phyloP scores from a whole-genome alignment of 2,888 invertebrate species.

The Tanypteryx hageni region DNA sequence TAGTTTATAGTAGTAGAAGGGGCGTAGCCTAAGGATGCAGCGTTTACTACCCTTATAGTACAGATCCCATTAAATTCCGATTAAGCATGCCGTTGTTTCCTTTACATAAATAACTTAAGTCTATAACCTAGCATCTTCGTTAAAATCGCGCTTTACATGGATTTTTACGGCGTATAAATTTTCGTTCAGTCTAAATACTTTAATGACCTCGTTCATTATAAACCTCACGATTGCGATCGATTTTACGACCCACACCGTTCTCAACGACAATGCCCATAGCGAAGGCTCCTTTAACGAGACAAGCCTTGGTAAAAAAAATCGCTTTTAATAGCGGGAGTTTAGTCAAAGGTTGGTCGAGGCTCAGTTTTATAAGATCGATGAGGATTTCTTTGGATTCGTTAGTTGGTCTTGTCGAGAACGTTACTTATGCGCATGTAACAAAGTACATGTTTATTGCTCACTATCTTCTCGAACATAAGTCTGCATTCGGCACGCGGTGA shows the following conservation, averaged over 20 bases:
- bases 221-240: not conserved
- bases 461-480: too few species aligned
- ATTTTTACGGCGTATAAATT: not conserved
- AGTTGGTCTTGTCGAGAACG: not conserved
- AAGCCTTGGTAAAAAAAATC: not conserved
- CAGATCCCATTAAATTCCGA: too few species aligned
- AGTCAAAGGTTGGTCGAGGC: not conserved
- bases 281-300: not conserved
- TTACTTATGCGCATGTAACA: not conserved
- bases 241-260: not conserved
- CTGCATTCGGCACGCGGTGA: too few species aligned
- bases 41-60: too few species aligned
- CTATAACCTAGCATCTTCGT: not conserved
- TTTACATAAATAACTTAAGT: not conserved
- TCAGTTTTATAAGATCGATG: not conserved
- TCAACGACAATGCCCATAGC: not conserved
- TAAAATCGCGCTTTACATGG: not conserved
- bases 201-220: constrained; percentile 12
- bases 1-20: too few species aligned
- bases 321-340: too few species aligned
- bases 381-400: not conserved
- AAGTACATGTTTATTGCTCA: too few species aligned
- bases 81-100: not conserved
- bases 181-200: not conserved
- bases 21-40: too few species aligned